Evolutionary conservation across 92 coral and sea anemone species (phyloP).

Genomic region (Heteractis magnifica): DNA sequence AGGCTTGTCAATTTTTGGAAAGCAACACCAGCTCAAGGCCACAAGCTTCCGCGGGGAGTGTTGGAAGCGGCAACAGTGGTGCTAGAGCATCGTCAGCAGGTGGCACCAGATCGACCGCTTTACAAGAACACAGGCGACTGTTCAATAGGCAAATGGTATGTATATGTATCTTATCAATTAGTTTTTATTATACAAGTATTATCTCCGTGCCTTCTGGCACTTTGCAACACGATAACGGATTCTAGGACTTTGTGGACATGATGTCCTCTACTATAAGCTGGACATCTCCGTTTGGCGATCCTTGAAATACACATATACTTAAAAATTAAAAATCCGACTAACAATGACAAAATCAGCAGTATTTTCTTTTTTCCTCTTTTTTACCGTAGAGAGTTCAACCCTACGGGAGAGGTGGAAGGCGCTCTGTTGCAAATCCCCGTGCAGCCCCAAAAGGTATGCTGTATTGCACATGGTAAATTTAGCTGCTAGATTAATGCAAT

Average conservation of each 20-base stretch:
- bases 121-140: background rate
- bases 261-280: background rate
- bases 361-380: too few species aligned
- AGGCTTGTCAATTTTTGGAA: background rate
- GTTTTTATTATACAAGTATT: background rate
- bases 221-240: background rate
- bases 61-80: background rate
- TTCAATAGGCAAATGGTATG: background rate
- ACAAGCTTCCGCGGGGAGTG: background rate
- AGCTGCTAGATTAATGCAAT: background rate
- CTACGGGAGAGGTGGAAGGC: background rate
- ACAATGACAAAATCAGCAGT: background rate
- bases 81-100: background rate
- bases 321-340: too few species aligned
- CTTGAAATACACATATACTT: background rate
- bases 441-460: constrained; percentile 5
- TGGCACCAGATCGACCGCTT: background rate
- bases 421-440: background rate
- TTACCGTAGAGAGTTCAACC: constrained; percentile 4
- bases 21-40: background rate
- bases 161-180: too few species aligned
- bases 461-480: background rate
- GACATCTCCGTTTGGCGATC: background rate
- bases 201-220: background rate
- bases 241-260: too few species aligned